Base-by-base conservation (phyloP, 2,888 invertebrate species). In the Epistrophella euchroma region DNA sequence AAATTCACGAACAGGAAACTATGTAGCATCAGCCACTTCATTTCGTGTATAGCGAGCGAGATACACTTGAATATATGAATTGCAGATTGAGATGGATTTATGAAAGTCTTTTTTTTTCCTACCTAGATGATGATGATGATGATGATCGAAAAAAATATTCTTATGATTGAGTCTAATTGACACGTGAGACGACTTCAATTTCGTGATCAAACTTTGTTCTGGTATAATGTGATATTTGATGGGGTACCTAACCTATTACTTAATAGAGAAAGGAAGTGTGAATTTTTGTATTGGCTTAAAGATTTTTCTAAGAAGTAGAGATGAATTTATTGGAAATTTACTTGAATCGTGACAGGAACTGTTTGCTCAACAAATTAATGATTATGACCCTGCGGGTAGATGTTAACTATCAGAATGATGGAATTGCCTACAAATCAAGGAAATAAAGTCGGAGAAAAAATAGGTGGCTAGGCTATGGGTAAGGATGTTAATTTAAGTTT, bases 1-100 rank as follows among this genome's bases (percentile, higher is more conserved):
- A 86, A 82, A 71, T 82, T 82, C 77, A 86, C 71, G 86, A 86
- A 82, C 77, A 86, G 86, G 86, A 86, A 86, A 66, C 74, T 6
- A 45, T 3, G 1, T 7, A 64, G 45, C 28, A 19, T 4, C n/a
- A 19, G 35, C 35, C 7, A 19, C 19, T 58, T 40, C 19, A 40
- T 37, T 60, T 58, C 58, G 15, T 60, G 37, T 40, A 58, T 19
- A 37, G 37, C 19, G 22, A 60, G 37, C 11, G 60, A 50, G 68
- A 52, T 71, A 56, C 71, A 19, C 55, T 71, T 55, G 52, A 40
- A 70, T 37, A 80, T 47, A 81, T 47, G 73, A 66, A 73, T 60
- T 68, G 60, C 60, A 43, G 72, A 60, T 77, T 64, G 60, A 70
- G 79, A 71, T 79, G 74, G 58, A 80, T 55, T 56, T 80, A 85